Conservation (phyloP, 2,797 vertebrate species). For the Melanotaenia pygmaea region DNA sequence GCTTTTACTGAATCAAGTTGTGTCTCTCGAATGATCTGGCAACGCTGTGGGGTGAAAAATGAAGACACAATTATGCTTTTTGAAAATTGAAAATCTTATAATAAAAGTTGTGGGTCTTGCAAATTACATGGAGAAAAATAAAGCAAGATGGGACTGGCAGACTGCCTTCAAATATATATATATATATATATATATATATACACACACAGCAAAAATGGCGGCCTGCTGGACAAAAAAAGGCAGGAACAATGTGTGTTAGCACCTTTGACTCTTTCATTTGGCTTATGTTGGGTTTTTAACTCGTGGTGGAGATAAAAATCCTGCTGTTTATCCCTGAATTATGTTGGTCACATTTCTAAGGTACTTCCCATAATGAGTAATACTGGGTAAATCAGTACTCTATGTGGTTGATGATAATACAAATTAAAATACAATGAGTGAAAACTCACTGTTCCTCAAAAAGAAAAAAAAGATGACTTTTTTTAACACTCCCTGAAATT, state of each 20-base stretch:
- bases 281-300: neutral
- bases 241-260: too few relatives aligned
- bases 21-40: too few relatives aligned
- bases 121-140: neutral
- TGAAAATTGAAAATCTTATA: neutral
- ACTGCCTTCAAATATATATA: neutral
- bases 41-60: too few relatives aligned
- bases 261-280: neutral
- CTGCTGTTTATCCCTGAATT: neutral
- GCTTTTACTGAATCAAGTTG: too few relatives aligned
- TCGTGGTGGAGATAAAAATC: neutral
- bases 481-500: neutral
- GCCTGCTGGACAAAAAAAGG: too few relatives aligned
- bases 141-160: neutral
- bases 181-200: too few relatives aligned
- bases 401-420: conserved; percentile 7
- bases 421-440: neutral
- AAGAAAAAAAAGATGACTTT: neutral
- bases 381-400: neutral
- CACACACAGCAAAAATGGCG: too few relatives aligned
- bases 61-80: too few relatives aligned
- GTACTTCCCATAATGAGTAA: neutral
- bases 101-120: neutral
- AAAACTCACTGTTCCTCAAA: neutral
- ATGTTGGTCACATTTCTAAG: neutral